These are phyloP conservation scores for Lasioglossum villosulum DNA, from an alignment of 2,888 invertebrate genomes.

Conservation along the genomic window DNA sequence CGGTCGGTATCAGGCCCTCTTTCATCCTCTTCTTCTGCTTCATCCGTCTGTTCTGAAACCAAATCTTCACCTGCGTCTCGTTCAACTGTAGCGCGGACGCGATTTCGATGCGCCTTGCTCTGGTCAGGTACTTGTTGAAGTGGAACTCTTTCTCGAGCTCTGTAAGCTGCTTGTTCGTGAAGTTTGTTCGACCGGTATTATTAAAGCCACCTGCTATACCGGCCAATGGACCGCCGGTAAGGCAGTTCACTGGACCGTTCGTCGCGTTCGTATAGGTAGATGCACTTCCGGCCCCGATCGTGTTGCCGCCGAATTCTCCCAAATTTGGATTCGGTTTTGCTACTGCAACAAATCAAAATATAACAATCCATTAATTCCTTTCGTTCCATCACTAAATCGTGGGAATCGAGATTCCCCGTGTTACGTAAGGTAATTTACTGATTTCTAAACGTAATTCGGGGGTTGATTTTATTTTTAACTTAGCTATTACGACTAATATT, in stretches of 20 bases:
- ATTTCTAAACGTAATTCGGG: not conserved
- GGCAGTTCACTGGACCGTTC: constrained; percentile 74
- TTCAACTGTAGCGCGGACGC: constrained; percentile 98
- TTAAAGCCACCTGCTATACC: constrained; percentile 85
- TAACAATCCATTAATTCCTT: not conserved
- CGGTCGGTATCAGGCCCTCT: constrained; percentile 92
- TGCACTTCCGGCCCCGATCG: constrained; percentile 65
- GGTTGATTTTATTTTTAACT: not conserved
- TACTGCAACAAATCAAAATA: constrained; percentile 74
- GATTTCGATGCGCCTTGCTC: constrained; percentile 98
- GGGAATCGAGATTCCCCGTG: not conserved
- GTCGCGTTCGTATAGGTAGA: constrained; percentile 73
- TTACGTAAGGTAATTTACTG: not conserved
- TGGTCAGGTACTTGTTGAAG: constrained; percentile 99
- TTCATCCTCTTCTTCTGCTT: constrained; percentile 99
- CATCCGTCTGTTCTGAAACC: constrained; percentile 99
- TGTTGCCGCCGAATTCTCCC: constrained; percentile 76
- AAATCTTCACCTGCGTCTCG: constrained; percentile 99
- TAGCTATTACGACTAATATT: not conserved
- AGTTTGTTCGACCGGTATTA: constrained; percentile 98
- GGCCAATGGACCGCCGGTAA: constrained; percentile 71
- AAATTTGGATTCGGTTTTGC: constrained; percentile 76
- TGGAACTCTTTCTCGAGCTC: constrained; percentile 99
- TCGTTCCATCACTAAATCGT: not conserved
- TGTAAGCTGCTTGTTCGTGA: constrained; percentile 99